A percentile compares a stretch with the other conserved stretches of the same genome.
Evolutionary conservation across 2,113 vertebrate species (phyloP).

Genomic region (Nanorana parkeri): DNA sequence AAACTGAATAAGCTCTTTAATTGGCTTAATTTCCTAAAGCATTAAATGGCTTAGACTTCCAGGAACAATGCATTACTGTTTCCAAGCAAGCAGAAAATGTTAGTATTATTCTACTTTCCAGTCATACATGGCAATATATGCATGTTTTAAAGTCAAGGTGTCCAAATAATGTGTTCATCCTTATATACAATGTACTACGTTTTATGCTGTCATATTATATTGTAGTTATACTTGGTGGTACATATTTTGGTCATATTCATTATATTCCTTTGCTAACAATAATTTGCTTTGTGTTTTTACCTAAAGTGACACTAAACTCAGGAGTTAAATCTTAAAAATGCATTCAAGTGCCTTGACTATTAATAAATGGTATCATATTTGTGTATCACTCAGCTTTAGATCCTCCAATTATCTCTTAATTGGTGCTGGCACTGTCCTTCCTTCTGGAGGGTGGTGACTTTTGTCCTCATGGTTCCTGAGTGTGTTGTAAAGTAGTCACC

Average conservation of each 20-base stretch:
- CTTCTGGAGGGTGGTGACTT: too few relatives aligned
- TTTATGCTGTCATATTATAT: background rate
- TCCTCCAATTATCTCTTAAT: too few relatives aligned
- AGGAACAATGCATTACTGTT: slow-evolving; percentile 58
- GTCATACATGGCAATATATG: slow-evolving; percentile 4
- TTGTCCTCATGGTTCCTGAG: too few relatives aligned
- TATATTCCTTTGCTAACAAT: background rate
- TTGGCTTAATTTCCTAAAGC: slow-evolving; percentile 58
- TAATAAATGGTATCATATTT: too few relatives aligned
- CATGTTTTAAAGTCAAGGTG: background rate
- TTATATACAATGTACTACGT: background rate
- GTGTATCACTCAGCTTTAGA: too few relatives aligned
- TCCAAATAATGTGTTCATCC: background rate
- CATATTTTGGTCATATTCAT: background rate
- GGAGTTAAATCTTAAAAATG: too few relatives aligned
- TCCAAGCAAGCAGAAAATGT: slow-evolving; percentile 33
- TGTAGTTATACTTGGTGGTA: background rate
- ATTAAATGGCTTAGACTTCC: slow-evolving; percentile 56
- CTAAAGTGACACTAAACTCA: too few relatives aligned
- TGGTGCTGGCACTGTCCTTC: too few relatives aligned
- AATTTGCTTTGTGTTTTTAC: background rate
- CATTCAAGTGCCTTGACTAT: too few relatives aligned
- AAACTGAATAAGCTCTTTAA: slow-evolving; percentile 55
- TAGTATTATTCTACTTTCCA: slow-evolving; percentile 28
- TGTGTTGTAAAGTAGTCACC: too few relatives aligned